A percentile compares a stretch with the other conserved stretches of the same genome.
Conservation (phyloP, 2,888 invertebrate genomes). For the Napeogenes sylphis region DNA sequence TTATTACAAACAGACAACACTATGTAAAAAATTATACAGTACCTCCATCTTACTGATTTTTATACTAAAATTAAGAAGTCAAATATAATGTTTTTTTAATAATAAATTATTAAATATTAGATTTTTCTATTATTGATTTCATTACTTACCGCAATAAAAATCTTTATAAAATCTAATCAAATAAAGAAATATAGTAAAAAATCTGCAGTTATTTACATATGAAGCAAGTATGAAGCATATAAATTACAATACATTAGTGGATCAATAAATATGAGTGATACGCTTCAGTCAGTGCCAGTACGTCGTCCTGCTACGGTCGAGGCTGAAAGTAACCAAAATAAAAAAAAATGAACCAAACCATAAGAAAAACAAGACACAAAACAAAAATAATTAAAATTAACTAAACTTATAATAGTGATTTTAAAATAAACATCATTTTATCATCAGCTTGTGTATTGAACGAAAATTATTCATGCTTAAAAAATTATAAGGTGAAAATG, state of each 20-base stretch:
- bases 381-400: constrained; percentile 9
- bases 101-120: too few relatives aligned
- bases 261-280: constrained; percentile 7
- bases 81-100: too few relatives aligned
- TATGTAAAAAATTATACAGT: too few relatives aligned
- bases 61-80: too few relatives aligned
- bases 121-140: too few relatives aligned
- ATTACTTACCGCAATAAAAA: background rate
- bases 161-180: background rate
- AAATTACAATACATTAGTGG: constrained; percentile 13
- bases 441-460: background rate
- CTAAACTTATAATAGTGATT: background rate
- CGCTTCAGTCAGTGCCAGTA: constrained; percentile 36
- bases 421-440: constrained; percentile 1
- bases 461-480: background rate
- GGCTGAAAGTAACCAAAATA: constrained; percentile 42
- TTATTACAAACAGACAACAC: too few relatives aligned
- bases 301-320: constrained; percentile 28
- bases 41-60: too few relatives aligned
- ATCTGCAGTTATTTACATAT: background rate
- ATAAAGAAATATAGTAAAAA: background rate
- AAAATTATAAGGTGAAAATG: background rate
- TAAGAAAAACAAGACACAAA: constrained; percentile 19
- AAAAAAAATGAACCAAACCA: constrained; percentile 27
- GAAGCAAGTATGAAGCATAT: constrained; percentile 4